These are phyloP conservation scores for Laodelphax striatellus DNA, from an alignment of 1,140 invertebrate genomes.

Conservation along the genomic window DNA sequence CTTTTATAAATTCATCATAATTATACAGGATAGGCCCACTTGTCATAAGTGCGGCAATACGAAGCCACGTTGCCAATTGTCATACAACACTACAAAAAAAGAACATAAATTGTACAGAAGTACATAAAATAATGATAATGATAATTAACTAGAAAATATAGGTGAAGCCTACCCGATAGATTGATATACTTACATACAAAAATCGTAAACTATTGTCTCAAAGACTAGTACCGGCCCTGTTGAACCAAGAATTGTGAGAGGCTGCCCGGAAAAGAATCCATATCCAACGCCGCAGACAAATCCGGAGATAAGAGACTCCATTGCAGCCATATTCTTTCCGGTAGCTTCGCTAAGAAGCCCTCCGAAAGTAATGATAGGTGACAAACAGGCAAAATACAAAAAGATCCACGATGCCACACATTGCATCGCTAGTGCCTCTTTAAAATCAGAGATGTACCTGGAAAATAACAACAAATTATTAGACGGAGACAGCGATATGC, in stretches of 20 bases:
- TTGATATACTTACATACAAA: slow-evolving; percentile 60
- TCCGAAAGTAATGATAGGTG: slow-evolving; percentile 95
- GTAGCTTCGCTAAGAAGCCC: slow-evolving; percentile 91
- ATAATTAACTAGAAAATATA: too few species aligned
- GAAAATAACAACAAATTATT: neutral
- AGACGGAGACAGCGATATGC: neutral
- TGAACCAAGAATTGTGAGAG: slow-evolving; percentile 92
- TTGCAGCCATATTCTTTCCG: slow-evolving; percentile 92
- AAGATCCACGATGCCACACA: slow-evolving; percentile 95
- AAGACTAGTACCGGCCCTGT: slow-evolving; percentile 97
- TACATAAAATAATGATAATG: too few species aligned
- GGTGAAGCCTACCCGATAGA: too few species aligned
- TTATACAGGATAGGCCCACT: too few species aligned
- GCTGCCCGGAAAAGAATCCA: slow-evolving; percentile 95
- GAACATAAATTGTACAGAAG: too few species aligned
- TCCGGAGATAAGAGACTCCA: slow-evolving; percentile 93
- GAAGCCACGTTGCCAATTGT: too few species aligned
- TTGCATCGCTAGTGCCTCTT: slow-evolving; percentile 85
- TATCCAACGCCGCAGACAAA: slow-evolving; percentile 93
- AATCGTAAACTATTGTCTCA: slow-evolving; percentile 92
- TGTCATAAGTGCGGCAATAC: too few species aligned
- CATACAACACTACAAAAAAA: too few species aligned
- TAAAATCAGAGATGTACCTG: slow-evolving; percentile 60
- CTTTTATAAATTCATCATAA: too few species aligned
- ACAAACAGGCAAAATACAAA: slow-evolving; percentile 96